These are phyloP conservation scores for Brachypodius melanocephalos DNA, from an alignment of 2,113 vertebrate species.

Conservation along the genomic window DNA sequence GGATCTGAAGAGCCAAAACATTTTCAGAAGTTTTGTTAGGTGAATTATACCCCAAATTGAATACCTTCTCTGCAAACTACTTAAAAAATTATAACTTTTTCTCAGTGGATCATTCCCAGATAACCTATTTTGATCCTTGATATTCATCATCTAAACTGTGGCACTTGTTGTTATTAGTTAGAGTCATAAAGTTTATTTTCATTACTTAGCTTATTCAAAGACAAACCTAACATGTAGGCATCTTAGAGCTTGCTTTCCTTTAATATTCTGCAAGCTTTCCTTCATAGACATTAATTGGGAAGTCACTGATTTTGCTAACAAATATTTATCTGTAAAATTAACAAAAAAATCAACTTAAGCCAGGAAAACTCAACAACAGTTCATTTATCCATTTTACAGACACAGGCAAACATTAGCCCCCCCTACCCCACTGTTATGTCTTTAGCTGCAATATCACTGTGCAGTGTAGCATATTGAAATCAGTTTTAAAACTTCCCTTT, in stretches of 20 bases:
- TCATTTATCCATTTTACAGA: not conserved
- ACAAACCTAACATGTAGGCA: not conserved
- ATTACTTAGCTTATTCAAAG: not conserved
- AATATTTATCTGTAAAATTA: not conserved
- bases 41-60: not conserved
- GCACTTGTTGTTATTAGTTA: not conserved
- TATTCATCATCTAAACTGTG: not conserved
- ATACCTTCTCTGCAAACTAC: not conserved
- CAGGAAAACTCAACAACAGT: not conserved
- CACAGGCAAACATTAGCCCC: not conserved
- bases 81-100: not conserved
- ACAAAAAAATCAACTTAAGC: not conserved
- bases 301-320: not conserved
- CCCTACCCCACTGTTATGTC: not conserved
- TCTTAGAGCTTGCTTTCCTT: not conserved
- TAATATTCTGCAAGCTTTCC: not conserved
- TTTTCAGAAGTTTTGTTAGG: not conserved
- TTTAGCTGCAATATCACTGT: not conserved
- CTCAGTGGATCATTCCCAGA: not conserved
- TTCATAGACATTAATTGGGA: not conserved
- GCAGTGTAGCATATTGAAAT: not conserved
- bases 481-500: not conserved
- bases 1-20: not conserved
- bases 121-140: not conserved
- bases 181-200: not conserved